These are phyloP conservation scores for Microcebus ravelobensis DNA, from an alignment of 2,113 vertebrate genomes.

Conservation along the genomic window DNA sequence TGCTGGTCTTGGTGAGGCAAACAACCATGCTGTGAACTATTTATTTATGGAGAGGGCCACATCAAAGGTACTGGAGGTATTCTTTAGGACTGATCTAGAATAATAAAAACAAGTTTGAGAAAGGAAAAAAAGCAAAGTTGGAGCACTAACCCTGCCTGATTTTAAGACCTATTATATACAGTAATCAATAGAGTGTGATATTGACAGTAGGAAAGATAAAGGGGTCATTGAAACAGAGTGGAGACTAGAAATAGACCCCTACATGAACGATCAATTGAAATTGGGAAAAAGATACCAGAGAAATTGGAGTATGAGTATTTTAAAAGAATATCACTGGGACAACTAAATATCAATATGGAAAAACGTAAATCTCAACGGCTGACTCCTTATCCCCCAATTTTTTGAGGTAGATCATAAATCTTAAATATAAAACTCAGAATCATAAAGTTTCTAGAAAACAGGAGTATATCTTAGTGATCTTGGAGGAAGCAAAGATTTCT, in stretches of 20 bases:
- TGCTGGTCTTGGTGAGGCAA: not conserved
- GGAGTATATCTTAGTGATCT: not conserved
- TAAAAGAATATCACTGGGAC: too few relatives aligned
- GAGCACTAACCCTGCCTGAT: not conserved
- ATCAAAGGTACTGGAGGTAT: not conserved
- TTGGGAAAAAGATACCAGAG: not conserved
- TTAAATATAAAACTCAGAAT: not conserved
- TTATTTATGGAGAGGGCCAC: not conserved
- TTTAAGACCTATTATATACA: not conserved
- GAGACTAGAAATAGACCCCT: not conserved
- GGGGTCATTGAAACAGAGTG: not conserved
- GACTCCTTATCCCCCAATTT: not conserved
- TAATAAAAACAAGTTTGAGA: not conserved
- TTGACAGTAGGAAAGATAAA: not conserved
- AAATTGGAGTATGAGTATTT: not conserved
- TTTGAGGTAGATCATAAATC: not conserved
- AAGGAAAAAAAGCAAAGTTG: not conserved
- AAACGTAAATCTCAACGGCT: not conserved
- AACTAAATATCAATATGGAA: too few relatives aligned
- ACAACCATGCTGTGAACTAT: not conserved
- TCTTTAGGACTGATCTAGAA: not conserved
- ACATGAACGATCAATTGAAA: not conserved
- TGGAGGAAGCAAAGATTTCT: not conserved
- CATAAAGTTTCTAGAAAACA: not conserved
- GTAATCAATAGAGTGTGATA: not conserved